These are phyloP conservation scores for Chelmon rostratus DNA, from an alignment of 2,797 vertebrate genomes.

Conservation along the genomic window DNA sequence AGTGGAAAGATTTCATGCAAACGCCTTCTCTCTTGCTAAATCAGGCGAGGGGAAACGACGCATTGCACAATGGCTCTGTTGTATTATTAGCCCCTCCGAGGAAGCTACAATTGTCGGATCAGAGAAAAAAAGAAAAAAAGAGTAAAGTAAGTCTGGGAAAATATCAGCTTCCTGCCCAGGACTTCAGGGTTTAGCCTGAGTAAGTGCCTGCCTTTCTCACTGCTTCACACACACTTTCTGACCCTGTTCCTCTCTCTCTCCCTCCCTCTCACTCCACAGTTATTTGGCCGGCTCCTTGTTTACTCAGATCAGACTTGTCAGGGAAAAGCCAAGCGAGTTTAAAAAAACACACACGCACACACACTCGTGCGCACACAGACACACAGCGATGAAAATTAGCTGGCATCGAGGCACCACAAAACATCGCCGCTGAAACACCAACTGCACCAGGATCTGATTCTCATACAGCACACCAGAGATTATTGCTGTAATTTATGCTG, in stretches of 20 bases:
- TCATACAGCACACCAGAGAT: slow-evolving; percentile 34
- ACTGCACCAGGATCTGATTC: slow-evolving; percentile 37
- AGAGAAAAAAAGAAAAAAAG: slow-evolving; percentile 71
- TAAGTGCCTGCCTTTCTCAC: slow-evolving; percentile 57
- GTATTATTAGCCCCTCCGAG: slow-evolving; percentile 83
- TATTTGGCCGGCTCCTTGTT: slow-evolving; percentile 68
- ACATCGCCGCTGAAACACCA: slow-evolving; percentile 40
- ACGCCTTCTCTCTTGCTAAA: slow-evolving; percentile 73
- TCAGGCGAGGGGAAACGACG: slow-evolving; percentile 74
- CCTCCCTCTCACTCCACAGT: slow-evolving; percentile 40
- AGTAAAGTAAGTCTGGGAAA: slow-evolving; percentile 79
- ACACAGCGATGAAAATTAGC: slow-evolving; percentile 43
- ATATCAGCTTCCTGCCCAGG: slow-evolving; percentile 79
- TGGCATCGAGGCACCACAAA: slow-evolving; percentile 28
- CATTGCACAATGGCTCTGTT: slow-evolving; percentile 77
- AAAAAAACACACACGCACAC: slow-evolving; percentile 49
- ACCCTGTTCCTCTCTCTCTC: slow-evolving; percentile 37
- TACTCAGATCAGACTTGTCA: slow-evolving; percentile 70
- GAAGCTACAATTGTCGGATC: slow-evolving; percentile 85
- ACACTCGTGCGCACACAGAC: slow-evolving; percentile 5
- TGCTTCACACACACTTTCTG: slow-evolving; percentile 65
- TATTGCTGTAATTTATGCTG: slow-evolving; percentile 54
- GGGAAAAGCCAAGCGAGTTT: slow-evolving; percentile 61
- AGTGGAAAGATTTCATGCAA: slow-evolving; percentile 77
- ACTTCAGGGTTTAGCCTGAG: slow-evolving; percentile 64